Conservation (phyloP, 2,113 vertebrate species). For the Craseonycteris thonglongyai region DNA sequence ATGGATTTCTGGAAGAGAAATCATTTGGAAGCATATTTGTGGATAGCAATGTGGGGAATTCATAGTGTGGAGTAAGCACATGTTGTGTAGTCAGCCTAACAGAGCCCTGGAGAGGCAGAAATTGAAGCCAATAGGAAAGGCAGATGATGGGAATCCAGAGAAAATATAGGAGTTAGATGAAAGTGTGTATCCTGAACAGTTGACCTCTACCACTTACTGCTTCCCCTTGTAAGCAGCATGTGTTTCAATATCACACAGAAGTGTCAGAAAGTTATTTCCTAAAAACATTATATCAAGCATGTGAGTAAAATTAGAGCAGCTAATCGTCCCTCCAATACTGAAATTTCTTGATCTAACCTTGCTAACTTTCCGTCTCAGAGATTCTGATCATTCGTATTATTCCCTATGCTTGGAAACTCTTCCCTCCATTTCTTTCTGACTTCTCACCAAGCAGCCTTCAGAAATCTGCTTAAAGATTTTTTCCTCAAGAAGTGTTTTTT, state of each 20-base stretch:
- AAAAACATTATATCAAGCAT: neutral
- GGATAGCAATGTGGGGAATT: neutral
- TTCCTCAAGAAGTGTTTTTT: neutral
- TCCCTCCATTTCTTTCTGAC: neutral
- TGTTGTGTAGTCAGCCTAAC: accelerated
- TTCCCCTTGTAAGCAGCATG: too few species aligned
- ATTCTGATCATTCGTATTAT: neutral
- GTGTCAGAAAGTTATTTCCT: neutral
- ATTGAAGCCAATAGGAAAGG: neutral
- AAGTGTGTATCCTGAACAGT: neutral
- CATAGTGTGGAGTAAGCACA: neutral
- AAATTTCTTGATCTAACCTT: neutral
- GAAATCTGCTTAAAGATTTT: neutral
- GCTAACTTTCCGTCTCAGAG: neutral
- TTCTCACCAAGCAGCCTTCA: neutral
- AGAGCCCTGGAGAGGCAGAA: neutral
- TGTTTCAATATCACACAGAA: neutral
- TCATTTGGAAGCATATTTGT: neutral
- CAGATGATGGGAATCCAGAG: neutral
- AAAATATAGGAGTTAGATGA: too few species aligned
- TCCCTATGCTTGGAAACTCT: neutral
- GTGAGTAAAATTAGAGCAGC: neutral
- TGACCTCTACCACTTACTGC: neutral
- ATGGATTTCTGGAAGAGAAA: neutral
- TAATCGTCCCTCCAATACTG: neutral